Evolutionary conservation across 2,797 vertebrate species (phyloP).

Genomic region (Vipera ursinii): DNA sequence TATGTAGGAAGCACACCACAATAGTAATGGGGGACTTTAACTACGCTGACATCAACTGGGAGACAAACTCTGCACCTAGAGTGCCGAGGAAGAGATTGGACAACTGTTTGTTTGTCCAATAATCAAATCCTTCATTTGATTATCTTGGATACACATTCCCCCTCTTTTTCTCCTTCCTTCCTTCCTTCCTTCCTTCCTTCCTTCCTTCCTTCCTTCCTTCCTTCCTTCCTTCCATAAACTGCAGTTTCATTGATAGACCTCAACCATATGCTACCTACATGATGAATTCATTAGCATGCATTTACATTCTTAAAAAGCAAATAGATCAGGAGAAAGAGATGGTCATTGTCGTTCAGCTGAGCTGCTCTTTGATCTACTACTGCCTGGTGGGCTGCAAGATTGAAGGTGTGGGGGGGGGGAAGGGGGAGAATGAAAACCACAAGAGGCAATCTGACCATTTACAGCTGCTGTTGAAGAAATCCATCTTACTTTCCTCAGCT

Average conservation of each 20-base stretch:
- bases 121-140: background rate
- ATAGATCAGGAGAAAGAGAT: conserved; percentile 45
- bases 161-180: background rate
- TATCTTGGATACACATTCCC: background rate
- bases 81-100: background rate
- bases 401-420: background rate
- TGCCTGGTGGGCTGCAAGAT: conserved; percentile 23
- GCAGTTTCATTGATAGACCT: conserved; percentile 51
- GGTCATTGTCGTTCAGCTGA: conserved; percentile 56
- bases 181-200: background rate
- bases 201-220: conserved; percentile 33
- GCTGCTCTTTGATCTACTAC: conserved; percentile 55
- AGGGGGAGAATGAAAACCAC: background rate
- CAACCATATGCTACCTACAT: conserved; percentile 54
- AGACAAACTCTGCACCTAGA: background rate
- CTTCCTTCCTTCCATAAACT: conserved; percentile 46
- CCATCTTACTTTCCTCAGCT: background rate
- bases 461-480: conserved; percentile 18
- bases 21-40: background rate
- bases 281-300: conserved; percentile 79
- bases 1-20: background rate
- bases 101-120: background rate
- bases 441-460: conserved; percentile 12
- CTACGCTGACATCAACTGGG: too few relatives aligned
- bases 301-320: conserved; percentile 65